Conservation (phyloP, 2,888 invertebrate genomes). For the Caenorhabditis plicata region DNA sequence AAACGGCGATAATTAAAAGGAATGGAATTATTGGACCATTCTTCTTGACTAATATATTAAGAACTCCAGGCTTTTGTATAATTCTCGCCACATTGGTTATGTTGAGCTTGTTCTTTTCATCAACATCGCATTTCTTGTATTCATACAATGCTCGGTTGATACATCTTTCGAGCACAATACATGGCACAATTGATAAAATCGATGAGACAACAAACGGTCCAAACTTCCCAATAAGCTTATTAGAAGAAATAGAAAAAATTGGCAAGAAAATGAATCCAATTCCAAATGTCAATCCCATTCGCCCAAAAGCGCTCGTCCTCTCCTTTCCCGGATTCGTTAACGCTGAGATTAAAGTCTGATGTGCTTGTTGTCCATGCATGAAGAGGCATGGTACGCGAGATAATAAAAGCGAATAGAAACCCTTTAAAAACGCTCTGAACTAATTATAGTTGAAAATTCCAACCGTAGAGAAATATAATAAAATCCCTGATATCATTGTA, state of each 20-base stretch:
- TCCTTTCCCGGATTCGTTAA: constrained; percentile 53
- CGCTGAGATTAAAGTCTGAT: constrained; percentile 54
- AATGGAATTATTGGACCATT: constrained; percentile 45
- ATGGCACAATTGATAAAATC: constrained; percentile 27
- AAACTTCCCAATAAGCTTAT: constrained; percentile 17
- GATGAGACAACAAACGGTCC: constrained; percentile 31
- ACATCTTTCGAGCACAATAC: constrained; percentile 32
- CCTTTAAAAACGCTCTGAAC: constrained; percentile 26
- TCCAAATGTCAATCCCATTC: constrained; percentile 57
- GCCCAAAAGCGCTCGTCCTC: constrained; percentile 53
- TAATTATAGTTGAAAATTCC: background rate
- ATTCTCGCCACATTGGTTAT: constrained; percentile 33
- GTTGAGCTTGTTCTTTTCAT: constrained; percentile 7
- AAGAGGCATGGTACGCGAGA: constrained; percentile 48
- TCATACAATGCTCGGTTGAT: constrained; percentile 33
- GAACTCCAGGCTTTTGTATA: constrained; percentile 37
- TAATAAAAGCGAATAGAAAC: constrained; percentile 37
- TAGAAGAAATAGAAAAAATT: background rate
- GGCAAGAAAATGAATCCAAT: constrained; percentile 28
- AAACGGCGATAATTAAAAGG: constrained; percentile 38
- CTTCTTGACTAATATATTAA: constrained; percentile 48
- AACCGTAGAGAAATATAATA: constrained; percentile 42
- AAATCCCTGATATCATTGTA: constrained; percentile 35
- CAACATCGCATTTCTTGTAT: constrained; percentile 10
- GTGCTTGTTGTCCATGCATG: constrained; percentile 58